Conservation (phyloP, 2,113 vertebrate genomes). For the Carlito syrichta region DNA sequence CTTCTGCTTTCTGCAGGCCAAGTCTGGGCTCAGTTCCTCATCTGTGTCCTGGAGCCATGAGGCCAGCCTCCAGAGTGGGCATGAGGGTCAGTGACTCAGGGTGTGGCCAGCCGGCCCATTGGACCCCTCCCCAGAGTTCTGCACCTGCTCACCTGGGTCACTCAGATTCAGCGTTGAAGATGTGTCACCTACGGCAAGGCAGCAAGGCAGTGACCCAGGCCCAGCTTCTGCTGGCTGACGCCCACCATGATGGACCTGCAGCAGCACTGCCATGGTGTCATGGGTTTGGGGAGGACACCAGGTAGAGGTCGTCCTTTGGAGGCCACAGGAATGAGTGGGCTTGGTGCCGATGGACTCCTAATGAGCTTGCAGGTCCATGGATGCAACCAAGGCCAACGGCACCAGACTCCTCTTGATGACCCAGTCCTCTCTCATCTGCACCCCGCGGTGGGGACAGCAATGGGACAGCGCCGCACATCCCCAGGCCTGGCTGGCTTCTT, state of each 20-base stretch:
- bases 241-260: too few species aligned
- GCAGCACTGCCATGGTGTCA: rapidly evolving
- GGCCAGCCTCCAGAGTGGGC: rapidly evolving
- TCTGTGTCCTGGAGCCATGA: too few species aligned
- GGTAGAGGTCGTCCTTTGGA: too few species aligned
- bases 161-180: not conserved
- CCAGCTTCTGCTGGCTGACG: not conserved
- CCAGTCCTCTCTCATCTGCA: not conserved
- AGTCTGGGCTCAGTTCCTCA: not conserved
- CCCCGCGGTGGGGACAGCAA: not conserved
- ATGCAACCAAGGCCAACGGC: too few species aligned
- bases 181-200: not conserved
- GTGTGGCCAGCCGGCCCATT: not conserved
- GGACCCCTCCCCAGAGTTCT: too few species aligned
- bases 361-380: too few species aligned
- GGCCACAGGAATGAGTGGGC: too few species aligned
- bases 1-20: not conserved
- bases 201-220: not conserved
- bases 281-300: too few species aligned
- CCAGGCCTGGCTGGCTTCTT: too few species aligned
- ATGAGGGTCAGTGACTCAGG: not conserved
- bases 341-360: too few species aligned
- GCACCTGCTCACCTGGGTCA: too few species aligned
- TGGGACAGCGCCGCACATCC: not conserved
- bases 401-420: too few species aligned